These are phyloP conservation scores for Chaetoderma sp. DNA, from an alignment of 2,888 invertebrate species.

Conservation along the genomic window DNA sequence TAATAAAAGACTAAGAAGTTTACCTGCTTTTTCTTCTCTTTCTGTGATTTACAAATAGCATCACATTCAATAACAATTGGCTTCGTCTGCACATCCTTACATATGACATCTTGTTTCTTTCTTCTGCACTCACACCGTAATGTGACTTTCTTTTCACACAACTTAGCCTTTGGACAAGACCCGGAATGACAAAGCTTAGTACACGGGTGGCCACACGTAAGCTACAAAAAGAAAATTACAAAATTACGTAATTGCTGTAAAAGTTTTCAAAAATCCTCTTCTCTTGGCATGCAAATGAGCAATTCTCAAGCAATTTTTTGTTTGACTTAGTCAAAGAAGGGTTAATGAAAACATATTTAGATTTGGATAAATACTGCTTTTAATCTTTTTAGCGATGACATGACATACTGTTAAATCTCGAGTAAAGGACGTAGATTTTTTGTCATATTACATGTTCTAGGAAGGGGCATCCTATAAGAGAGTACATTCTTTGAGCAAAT, in stretches of 20 bases:
- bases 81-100: slow-evolving; percentile 66
- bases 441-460: too few species aligned
- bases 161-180: slow-evolving; percentile 70
- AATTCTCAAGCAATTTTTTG: not conserved
- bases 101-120: slow-evolving; percentile 80
- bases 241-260: not conserved
- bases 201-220: slow-evolving; percentile 84
- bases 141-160: slow-evolving; percentile 85
- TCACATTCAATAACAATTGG: slow-evolving; percentile 58
- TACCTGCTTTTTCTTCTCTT: slow-evolving; percentile 55
- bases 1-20: too few species aligned
- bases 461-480: too few species aligned
- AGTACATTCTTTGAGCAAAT: too few species aligned
- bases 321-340: not conserved
- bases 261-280: too few species aligned
- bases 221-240: slow-evolving; percentile 70
- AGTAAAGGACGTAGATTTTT: too few species aligned
- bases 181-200: slow-evolving; percentile 63
- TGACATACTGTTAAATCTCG: too few species aligned
- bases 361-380: too few species aligned
- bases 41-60: slow-evolving; percentile 53
- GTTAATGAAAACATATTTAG: too few species aligned
- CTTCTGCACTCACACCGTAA: slow-evolving; percentile 83
- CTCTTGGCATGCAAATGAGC: too few species aligned
- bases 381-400: too few species aligned